Evolutionary conservation across 2,797 vertebrate genomes (phyloP).

Genomic region (Erithacus rubecula): DNA sequence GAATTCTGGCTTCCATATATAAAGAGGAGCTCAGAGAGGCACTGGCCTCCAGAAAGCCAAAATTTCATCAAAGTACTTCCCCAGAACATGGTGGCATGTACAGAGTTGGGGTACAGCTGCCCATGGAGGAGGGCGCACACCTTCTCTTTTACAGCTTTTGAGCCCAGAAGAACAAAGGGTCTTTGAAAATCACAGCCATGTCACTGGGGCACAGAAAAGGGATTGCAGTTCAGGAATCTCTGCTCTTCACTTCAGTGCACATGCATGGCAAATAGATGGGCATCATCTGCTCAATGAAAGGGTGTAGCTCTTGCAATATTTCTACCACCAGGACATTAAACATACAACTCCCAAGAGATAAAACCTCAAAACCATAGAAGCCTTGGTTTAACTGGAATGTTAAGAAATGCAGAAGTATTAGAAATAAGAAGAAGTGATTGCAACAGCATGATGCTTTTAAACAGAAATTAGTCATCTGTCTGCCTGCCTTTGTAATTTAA

Average conservation of each 20-base stretch:
- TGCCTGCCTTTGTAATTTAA: constrained; percentile 39
- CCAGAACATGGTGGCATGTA: neutral
- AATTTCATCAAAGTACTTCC: neutral
- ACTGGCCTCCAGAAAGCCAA: neutral
- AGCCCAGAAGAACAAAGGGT: neutral
- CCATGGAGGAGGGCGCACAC: neutral
- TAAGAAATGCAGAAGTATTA: neutral
- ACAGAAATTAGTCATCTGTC: constrained; percentile 1
- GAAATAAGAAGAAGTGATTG: neutral
- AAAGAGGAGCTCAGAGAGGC: neutral
- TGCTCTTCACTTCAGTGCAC: neutral
- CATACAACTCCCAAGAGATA: neutral
- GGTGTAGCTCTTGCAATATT: neutral
- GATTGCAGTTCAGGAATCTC: neutral
- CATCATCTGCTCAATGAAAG: neutral
- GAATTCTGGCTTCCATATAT: neutral
- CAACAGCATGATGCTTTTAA: neutral
- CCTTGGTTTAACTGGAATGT: constrained; percentile 7
- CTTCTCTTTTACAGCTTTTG: neutral
- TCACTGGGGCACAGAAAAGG: neutral
- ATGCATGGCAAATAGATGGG: neutral
- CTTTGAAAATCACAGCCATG: neutral
- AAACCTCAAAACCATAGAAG: neutral
- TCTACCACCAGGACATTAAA: neutral
- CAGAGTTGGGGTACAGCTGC: neutral